Percentiles rank a stretch among this genome's conserved stretches.
Evolutionary conservation across 2,113 vertebrate genomes (phyloP).

Genomic region (Ariopsis seemanni): DNA sequence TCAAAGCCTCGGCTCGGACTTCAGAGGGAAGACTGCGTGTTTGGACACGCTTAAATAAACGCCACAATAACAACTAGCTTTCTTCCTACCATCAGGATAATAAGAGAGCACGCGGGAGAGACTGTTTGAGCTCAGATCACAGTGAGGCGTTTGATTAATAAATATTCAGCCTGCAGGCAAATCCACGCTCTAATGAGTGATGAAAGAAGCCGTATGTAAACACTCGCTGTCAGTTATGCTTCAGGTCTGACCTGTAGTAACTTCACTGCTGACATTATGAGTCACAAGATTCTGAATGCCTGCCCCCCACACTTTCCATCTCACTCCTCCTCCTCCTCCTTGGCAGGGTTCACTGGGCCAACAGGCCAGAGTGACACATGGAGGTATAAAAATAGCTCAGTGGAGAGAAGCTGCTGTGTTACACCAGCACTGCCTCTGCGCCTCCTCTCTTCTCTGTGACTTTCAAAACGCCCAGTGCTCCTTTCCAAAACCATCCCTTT

Average conservation of each 20-base stretch:
- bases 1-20: conserved; percentile 26
- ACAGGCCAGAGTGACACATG: conserved; percentile 50
- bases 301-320: conserved; percentile 12
- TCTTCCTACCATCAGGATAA: background rate
- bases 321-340: conserved; percentile 44
- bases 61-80: conserved; percentile 4
- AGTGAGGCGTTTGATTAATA: background rate
- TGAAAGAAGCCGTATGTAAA: conserved; percentile 9
- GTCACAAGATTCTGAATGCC: conserved; percentile 27
- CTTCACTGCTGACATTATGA: conserved; percentile 26
- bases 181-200: background rate
- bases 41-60: conserved; percentile 17
- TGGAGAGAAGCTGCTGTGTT: conserved; percentile 42
- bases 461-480: background rate
- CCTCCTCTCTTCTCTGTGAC: background rate
- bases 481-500: background rate
- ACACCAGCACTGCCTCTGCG: conserved; percentile 41
- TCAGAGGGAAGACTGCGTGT: conserved; percentile 29
- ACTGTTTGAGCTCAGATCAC: background rate
- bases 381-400: conserved; percentile 54
- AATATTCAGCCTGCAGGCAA: conserved; percentile 9
- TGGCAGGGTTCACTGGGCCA: conserved; percentile 57
- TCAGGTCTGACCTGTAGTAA: conserved; percentile 34
- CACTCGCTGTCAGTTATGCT: background rate
- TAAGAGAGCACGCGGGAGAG: background rate